Evolutionary conservation across 2,888 invertebrate species (phyloP).

Genomic region (Eristalis pertinax): DNA sequence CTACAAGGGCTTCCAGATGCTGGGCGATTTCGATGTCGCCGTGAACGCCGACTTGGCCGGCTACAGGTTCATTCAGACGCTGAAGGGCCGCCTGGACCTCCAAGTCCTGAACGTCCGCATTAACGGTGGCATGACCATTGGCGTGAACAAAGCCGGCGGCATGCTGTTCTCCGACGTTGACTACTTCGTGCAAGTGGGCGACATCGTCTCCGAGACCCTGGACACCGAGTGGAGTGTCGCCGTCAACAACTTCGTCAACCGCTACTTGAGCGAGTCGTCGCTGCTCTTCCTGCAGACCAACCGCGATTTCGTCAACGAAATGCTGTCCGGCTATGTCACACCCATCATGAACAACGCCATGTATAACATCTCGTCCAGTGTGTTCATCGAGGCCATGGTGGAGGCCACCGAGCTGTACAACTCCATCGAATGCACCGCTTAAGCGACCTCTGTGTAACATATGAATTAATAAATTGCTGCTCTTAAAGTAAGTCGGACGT

Average conservation of each 20-base stretch:
- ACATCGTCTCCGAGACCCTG: conserved; percentile 73
- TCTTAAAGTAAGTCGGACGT: conserved; percentile 31
- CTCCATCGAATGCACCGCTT: conserved; percentile 39
- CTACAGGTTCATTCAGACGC: conserved; percentile 17
- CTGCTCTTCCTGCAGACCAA: conserved; percentile 57
- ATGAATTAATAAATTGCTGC: conserved; percentile 56
- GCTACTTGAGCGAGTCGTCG: conserved; percentile 53
- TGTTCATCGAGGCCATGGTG: conserved; percentile 1
- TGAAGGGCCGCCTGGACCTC: conserved; percentile 26
- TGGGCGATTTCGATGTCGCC: conserved; percentile 71
- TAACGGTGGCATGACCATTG: conserved; percentile 13
- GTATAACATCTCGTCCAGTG: conserved; percentile 16
- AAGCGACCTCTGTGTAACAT: conserved; percentile 20
- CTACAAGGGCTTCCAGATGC: conserved; percentile 73
- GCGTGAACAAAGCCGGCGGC: conserved; percentile 63
- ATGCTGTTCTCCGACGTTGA: conserved; percentile 73
- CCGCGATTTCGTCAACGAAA: conserved; percentile 17
- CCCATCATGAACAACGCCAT: conserved; percentile 20
- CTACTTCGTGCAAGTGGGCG: conserved; percentile 74
- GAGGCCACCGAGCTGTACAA: conserved; percentile 25
- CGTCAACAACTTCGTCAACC: conserved; percentile 74
- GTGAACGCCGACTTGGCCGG: conserved; percentile 71
- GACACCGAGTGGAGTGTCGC: conserved; percentile 74
- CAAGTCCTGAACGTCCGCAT: conserved; percentile 34
- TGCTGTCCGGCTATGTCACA: conserved; percentile 21